phyloP scores from a whole-genome alignment of 2,888 invertebrate genomes.

The Tipula unca region DNA sequence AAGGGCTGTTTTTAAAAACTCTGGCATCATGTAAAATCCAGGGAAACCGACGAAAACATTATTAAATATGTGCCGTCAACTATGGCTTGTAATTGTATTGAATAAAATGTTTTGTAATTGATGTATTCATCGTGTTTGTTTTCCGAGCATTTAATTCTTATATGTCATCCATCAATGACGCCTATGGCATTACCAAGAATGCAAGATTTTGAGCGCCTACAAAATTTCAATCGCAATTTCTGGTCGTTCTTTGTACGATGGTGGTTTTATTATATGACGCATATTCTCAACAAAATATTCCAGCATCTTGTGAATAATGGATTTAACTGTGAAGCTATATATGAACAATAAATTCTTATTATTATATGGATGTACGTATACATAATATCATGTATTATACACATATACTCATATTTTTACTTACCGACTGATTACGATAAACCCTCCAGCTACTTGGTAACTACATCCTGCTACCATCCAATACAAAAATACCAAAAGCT shows the following conservation, averaged over 20 bases:
- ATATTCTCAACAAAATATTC: not conserved
- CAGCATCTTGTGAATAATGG: not conserved
- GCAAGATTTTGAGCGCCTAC: not conserved
- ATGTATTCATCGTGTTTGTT: not conserved
- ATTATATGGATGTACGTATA: too few relatives aligned
- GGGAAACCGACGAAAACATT: not conserved
- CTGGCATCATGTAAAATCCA: not conserved
- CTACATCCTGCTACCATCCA: too few relatives aligned
- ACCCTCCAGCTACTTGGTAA: too few relatives aligned
- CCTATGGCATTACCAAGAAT: not conserved
- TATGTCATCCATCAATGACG: not conserved
- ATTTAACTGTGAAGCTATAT: not conserved
- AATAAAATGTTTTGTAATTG: not conserved
- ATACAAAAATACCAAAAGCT: too few relatives aligned
- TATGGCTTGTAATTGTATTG: not conserved
- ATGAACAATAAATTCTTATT: not conserved
- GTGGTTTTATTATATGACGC: not conserved
- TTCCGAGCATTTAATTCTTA: too few relatives aligned
- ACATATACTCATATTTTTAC: too few relatives aligned
- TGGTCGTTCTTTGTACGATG: not conserved
- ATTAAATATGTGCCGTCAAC: not conserved
- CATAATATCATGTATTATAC: too few relatives aligned
- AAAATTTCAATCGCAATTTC: not conserved
- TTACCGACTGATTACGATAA: too few relatives aligned
- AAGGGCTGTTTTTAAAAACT: not conserved